Base-by-base conservation (phyloP, 2,888 invertebrate species). In the Sipunculus nudus region DNA sequence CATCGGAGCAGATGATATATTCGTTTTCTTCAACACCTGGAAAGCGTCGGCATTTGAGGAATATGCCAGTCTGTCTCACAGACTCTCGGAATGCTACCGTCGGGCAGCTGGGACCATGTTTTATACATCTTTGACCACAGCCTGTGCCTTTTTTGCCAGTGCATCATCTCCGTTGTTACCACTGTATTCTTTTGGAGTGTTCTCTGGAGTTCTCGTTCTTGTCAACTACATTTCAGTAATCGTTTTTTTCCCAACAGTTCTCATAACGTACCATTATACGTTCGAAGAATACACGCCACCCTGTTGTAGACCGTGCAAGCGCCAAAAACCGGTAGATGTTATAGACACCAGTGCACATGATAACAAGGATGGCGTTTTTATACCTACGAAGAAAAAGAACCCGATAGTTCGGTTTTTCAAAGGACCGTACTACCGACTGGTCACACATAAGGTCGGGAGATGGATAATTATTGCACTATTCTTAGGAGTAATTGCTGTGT, bases 1-100 rank as follows among this genome's bases (percentile, higher is more conserved):
- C 10, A 63, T 71, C 21, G 71, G 71, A 25, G 71, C 71, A 10
- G 71, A 72, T 43, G 68, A 72, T 45, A 41, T 72, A 19, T 72
- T 67, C 40, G 61, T 72, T 6, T 73, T 70, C 58, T 56, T 48
- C 43, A 57, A 70, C 41, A 61, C 66, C 4, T 70, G 68, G 68
- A 64, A 70, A 50, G 40, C 40, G 13, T 48, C 63, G 1, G 52
- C 40, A 1, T 28, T 40, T 26, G 31, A 61, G 10, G 26, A 26
- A 13, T 68, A 68, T 31, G 10, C 21, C 2, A 35, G 29, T 6
- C 23, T 47, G 16, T 55, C 57, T 16, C 59, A 66, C 32, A 53
- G 63, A 5, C 25, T 69, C 23, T 66, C 66, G 6, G 61, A 61
- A 29, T 52, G 45, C 28, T 70, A 62, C 41, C 28, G 65, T 2